A percentile compares a stretch with the other conserved stretches of the same genome.
These are phyloP conservation scores for Bergia puertoricense DNA, from an alignment of 92 coral and sea anemone genomes.

Conservation along the genomic window DNA sequence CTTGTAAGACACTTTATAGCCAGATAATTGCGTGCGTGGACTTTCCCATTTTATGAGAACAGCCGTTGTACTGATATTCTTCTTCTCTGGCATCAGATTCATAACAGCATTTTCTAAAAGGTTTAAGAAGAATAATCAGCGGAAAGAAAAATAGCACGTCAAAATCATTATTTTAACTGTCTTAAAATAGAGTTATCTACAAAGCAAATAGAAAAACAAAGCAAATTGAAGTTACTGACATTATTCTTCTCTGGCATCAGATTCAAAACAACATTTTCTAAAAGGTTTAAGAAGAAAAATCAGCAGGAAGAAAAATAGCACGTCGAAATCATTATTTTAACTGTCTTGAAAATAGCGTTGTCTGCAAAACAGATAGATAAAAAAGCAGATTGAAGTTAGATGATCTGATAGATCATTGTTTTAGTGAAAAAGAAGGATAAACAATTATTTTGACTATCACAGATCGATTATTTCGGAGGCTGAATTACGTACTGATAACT, in stretches of 20 bases:
- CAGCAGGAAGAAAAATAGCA: too few species aligned
- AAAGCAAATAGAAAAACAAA: too few species aligned
- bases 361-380: too few species aligned
- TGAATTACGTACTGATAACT: neutral
- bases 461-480: neutral
- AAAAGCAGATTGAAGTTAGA: too few species aligned
- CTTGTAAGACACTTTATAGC: neutral
- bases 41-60: constrained; percentile 8
- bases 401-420: too few species aligned
- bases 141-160: too few species aligned
- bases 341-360: neutral
- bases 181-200: neutral
- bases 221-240: too few species aligned
- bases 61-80: neutral
- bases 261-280: neutral
- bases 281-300: too few species aligned
- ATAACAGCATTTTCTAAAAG: neutral
- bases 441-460: neutral
- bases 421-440: too few species aligned
- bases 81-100: neutral
- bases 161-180: neutral
- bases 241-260: neutral
- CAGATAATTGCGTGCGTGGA: neutral
- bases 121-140: too few species aligned
- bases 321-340: too few species aligned